A percentile compares a stretch with the other conserved stretches of the same genome.
Conservation (phyloP, 2,797 vertebrate genomes). For the Eulemur coronatus region DNA sequence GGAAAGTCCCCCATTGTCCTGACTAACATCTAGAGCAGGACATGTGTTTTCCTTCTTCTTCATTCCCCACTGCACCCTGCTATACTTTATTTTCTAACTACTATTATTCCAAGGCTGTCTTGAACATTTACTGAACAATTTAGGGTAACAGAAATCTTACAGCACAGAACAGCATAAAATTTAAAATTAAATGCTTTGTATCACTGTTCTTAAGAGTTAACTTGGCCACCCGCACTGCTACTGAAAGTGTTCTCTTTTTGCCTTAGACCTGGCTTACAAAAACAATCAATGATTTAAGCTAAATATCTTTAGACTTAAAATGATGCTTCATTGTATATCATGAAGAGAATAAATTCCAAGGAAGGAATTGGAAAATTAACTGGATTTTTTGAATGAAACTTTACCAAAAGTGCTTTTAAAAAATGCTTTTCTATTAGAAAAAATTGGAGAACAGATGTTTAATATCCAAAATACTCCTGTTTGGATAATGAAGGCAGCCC, state of each 20-base stretch:
- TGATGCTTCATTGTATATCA: background rate
- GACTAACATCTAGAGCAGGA: background rate
- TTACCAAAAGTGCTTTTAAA: background rate
- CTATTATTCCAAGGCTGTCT: background rate
- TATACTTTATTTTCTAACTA: background rate
- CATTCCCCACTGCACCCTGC: background rate
- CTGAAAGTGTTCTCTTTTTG: background rate
- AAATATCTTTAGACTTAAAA: background rate
- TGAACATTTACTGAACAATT: background rate
- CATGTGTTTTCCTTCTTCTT: background rate
- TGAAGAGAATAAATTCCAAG: background rate
- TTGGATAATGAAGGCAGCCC: background rate
- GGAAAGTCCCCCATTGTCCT: background rate
- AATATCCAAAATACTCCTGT: background rate
- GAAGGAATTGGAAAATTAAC: slow-evolving; percentile 17
- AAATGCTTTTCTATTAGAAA: slow-evolving; percentile 1
- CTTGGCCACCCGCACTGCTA: background rate
- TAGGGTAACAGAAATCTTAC: background rate
- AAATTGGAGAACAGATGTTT: background rate
- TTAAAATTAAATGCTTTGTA: slow-evolving; percentile 3
- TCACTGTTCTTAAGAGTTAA: background rate
- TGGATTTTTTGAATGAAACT: background rate
- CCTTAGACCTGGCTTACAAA: background rate
- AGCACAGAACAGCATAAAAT: background rate
- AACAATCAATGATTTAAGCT: background rate